phyloP scores from a whole-genome alignment of 2,888 invertebrate species.

The Litoditis marina region DNA sequence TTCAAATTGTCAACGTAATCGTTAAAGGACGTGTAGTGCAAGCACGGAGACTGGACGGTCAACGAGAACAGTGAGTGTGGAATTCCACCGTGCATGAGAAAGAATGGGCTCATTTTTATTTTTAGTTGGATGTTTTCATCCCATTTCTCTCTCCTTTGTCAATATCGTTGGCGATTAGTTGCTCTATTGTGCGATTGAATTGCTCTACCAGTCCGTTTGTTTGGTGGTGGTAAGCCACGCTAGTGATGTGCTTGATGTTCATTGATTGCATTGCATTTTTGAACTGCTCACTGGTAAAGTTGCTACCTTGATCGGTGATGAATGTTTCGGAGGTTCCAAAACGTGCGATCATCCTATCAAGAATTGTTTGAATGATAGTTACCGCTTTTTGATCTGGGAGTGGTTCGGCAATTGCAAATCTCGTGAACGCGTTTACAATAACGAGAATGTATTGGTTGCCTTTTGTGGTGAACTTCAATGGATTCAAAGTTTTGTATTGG shows the following conservation, averaged over 20 bases:
- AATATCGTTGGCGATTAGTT: neutral
- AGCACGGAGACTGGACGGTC: neutral
- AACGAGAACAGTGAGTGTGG: neutral
- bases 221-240: constrained; percentile 11
- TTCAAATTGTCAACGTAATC: neutral
- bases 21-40: neutral
- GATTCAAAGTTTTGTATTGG: neutral
- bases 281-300: neutral
- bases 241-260: constrained; percentile 2
- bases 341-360: neutral
- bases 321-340: constrained; percentile 3
- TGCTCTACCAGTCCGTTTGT: constrained; percentile 10
- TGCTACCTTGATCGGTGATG: constrained; percentile 4
- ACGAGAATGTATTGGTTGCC: constrained; percentile 21
- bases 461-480: constrained; percentile 14
- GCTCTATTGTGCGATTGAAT: constrained; percentile 6
- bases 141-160: constrained; percentile 3
- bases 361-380: neutral
- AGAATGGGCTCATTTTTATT: neutral
- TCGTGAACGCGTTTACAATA: constrained; percentile 14
- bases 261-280: neutral
- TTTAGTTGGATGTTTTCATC: constrained; percentile 3
- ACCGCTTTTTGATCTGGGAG: constrained; percentile 8
- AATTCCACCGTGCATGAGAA: constrained; percentile 7
- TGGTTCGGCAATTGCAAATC: constrained; percentile 14